phyloP scores from a whole-genome alignment of 2,797 vertebrate genomes.

The Geotrypetes seraphini region DNA sequence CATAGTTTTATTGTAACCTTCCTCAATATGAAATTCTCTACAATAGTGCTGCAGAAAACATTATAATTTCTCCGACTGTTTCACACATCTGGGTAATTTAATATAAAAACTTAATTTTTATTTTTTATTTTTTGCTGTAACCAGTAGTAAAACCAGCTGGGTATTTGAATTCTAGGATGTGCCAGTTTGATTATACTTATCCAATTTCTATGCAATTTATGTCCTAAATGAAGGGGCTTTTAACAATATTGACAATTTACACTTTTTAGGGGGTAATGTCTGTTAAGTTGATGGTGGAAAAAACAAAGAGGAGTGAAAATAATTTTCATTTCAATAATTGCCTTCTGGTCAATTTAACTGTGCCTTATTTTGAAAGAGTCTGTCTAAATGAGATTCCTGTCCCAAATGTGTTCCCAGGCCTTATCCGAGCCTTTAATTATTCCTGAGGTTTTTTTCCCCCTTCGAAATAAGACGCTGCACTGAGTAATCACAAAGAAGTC shows the following conservation, averaged over 20 bases:
- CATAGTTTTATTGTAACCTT: too few relatives aligned
- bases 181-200: slow-evolving; percentile 48
- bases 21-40: too few relatives aligned
- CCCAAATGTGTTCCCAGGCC: slow-evolving; percentile 90
- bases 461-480: slow-evolving; percentile 95
- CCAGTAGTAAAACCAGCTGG: too few relatives aligned
- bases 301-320: slow-evolving; percentile 95
- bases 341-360: slow-evolving; percentile 98
- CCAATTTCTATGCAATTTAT: slow-evolving; percentile 32
- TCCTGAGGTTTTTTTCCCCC: slow-evolving; percentile 74
- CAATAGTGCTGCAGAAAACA: too few relatives aligned
- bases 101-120: too few relatives aligned
- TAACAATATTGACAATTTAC: slow-evolving; percentile 49
- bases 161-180: too few relatives aligned
- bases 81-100: too few relatives aligned
- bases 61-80: too few relatives aligned
- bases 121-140: too few relatives aligned
- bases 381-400: slow-evolving; percentile 87
- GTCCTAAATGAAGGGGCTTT: slow-evolving; percentile 46
- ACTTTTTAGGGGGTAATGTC: too few relatives aligned
- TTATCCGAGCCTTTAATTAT: slow-evolving; percentile 92
- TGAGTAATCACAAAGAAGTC: slow-evolving; percentile 98
- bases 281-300: slow-evolving; percentile 61
- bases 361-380: slow-evolving; percentile 75
- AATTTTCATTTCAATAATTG: slow-evolving; percentile 95